Evolutionary conservation across 2,113 vertebrate species (phyloP).

Genomic region (Cromileptes altivelis): DNA sequence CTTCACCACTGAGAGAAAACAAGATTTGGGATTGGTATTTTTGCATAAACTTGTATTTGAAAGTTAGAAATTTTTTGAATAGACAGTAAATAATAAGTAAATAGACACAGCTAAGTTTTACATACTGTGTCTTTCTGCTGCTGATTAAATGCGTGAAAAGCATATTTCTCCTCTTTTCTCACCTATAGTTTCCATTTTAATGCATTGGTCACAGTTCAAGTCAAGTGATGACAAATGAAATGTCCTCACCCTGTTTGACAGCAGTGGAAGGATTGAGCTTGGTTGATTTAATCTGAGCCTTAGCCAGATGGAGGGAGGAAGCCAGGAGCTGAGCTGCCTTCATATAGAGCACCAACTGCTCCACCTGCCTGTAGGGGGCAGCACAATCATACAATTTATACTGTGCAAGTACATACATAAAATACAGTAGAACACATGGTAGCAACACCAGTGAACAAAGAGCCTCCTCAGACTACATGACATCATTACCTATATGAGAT

Average conservation of each 20-base stretch:
- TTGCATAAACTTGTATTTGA: not conserved
- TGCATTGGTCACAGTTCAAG: not conserved
- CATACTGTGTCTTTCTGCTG: not conserved
- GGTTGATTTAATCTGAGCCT: conserved; percentile 95
- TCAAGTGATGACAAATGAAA: not conserved
- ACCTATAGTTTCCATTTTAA: not conserved
- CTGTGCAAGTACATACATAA: not conserved
- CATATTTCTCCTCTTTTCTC: not conserved
- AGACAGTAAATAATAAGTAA: not conserved
- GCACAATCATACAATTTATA: conserved; percentile 40
- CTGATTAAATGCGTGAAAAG: not conserved
- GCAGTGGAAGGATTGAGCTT: conserved; percentile 95
- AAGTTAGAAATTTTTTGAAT: not conserved
- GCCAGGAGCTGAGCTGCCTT: conserved; percentile 95
- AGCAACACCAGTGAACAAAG: conserved; percentile 18
- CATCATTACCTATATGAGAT: not conserved
- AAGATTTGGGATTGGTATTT: not conserved
- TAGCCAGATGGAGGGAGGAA: conserved; percentile 95
- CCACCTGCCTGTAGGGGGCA: conserved; percentile 89
- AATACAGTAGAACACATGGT: not conserved
- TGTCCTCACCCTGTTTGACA: conserved; percentile 92
- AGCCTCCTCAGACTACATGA: not conserved
- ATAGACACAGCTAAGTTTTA: not conserved
- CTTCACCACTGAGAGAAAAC: conserved; percentile 89
- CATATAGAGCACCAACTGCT: conserved; percentile 97